These are phyloP conservation scores for Acromyrmex echinatior DNA, from an alignment of 1,140 invertebrate species.

Conservation along the genomic window DNA sequence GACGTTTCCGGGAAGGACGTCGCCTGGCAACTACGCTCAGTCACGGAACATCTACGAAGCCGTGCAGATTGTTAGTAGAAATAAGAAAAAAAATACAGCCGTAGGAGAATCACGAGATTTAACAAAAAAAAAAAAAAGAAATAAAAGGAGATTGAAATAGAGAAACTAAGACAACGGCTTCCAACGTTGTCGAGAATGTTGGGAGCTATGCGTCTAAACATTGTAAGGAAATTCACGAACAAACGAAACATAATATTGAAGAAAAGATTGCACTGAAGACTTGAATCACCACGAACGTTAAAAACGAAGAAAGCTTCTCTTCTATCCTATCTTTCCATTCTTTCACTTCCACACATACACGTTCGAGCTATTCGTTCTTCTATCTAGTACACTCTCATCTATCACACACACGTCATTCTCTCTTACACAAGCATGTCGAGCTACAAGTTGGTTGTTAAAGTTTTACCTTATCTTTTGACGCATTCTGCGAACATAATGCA, in stretches of 20 bases:
- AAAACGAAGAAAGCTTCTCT: constrained; percentile 52
- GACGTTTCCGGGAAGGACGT: not conserved
- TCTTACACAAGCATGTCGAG: constrained; percentile 67
- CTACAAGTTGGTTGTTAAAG: constrained; percentile 78
- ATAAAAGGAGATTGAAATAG: not conserved
- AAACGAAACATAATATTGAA: constrained; percentile 27
- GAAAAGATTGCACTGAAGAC: constrained; percentile 14
- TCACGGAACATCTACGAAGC: constrained; percentile 55
- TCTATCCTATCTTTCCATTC: constrained; percentile 49
- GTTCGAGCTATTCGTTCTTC: constrained; percentile 40
- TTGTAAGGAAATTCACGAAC: not conserved
- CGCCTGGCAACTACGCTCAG: constrained; percentile 19
- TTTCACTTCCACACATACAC: constrained; percentile 34
- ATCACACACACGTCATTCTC: constrained; percentile 61
- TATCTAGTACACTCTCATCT: constrained; percentile 51
- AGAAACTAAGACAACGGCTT: constrained; percentile 11
- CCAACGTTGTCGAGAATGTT: not conserved
- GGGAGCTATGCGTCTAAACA: constrained; percentile 25
- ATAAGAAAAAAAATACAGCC: not conserved
- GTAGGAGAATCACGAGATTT: not conserved
- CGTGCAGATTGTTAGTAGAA: constrained; percentile 68
- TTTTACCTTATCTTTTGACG: constrained; percentile 86
- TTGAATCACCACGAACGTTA: constrained; percentile 38
- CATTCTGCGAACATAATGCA: constrained; percentile 85
- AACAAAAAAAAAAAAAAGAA: not conserved